Base-by-base conservation (phyloP, 2,113 vertebrate species). In the Centropus unirufus region DNA sequence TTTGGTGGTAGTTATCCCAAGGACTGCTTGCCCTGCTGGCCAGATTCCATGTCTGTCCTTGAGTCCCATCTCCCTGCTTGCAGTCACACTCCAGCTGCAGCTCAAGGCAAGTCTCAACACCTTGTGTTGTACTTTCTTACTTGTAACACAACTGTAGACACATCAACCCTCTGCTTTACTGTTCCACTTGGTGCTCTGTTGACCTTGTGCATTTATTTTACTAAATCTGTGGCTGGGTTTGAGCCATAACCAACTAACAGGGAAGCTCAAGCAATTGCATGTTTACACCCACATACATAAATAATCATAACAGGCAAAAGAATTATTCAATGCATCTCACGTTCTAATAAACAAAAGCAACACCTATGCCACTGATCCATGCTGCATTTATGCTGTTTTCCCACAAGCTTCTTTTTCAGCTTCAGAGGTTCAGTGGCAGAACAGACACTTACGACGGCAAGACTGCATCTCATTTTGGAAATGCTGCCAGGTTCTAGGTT, bases 11-110 rank as follows among this genome's bases (percentile, higher is more conserved):
- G 36, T 49, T 32, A 22, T 23, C 17, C 26, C 12, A 0, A 9
- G 54, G 36, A 52, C 27, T 23, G 11, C 9, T 73, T 1, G 0
- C 30, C n/a, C 47, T 81, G 21, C 49, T 0, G 1, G 21, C 16
- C 34, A 5, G 0, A 6, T 32, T 62, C 11, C 22, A 51, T 29
- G 8, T 83, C 29, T 68, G 47, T 59, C 66, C 49, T 77, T 12
- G 47, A 22, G 54, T 54, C 11, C 18, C 3, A 3, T 18, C n/a
- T 86, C 58, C 42, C 39, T 46, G 14, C 29, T 66, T 58, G 29
- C 73, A 40, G 26, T 24, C 24, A 70, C 52, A 10, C 44, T 34
- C 57, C 14, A 6, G 34, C 34, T 81, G 68, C 87, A 84, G 62
- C 57, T 75, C 1, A 1, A 1, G 69, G 29, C 73, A 57, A 47